Evolutionary conservation across 53 echinoderm and acorn worm species (phyloP).

Genomic region (Stichopus horrens): DNA sequence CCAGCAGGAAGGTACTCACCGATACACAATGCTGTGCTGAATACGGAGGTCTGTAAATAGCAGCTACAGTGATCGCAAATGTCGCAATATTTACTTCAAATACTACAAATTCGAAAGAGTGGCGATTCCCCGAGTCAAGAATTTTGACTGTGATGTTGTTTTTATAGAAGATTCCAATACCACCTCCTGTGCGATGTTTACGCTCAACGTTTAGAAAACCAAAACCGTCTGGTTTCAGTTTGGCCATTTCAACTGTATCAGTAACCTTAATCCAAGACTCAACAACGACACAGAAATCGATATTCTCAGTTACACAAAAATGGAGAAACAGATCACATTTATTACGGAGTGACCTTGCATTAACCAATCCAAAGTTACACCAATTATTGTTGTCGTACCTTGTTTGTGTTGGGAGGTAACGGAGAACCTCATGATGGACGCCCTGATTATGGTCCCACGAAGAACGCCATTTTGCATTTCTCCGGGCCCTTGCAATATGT

Average conservation of each 20-base stretch:
- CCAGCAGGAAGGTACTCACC: slow-evolving; percentile 1
- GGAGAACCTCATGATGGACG: slow-evolving; percentile 8
- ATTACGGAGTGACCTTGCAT: slow-evolving; percentile 33
- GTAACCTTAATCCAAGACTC: slow-evolving; percentile 36
- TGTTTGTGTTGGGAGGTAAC: slow-evolving; percentile 21
- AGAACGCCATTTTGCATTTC: slow-evolving; percentile 8
- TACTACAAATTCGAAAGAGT: slow-evolving; percentile 20
- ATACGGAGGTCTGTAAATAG: slow-evolving; percentile 26
- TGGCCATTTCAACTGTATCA: slow-evolving; percentile 31
- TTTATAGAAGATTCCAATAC: slow-evolving; percentile 30
- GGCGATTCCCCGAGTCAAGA: background rate
- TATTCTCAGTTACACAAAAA: slow-evolving; percentile 12
- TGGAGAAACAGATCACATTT: slow-evolving; percentile 27
- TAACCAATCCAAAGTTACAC: slow-evolving; percentile 37
- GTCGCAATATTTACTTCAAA: slow-evolving; percentile 17
- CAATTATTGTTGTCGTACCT: slow-evolving; percentile 40
- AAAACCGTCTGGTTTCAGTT: slow-evolving; percentile 6
- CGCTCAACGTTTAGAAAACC: slow-evolving; percentile 31
- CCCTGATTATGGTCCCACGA: background rate
- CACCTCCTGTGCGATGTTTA: slow-evolving; percentile 30
- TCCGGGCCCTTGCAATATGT: background rate
- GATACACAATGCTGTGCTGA: slow-evolving; percentile 14
- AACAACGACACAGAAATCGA: slow-evolving; percentile 22
- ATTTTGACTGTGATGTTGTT: slow-evolving; percentile 4
- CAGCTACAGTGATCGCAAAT: background rate